Percentiles rank a stretch among this genome's conserved stretches.
Conservation (phyloP, 2,888 invertebrate species). For the Choreutis nemorana region DNA sequence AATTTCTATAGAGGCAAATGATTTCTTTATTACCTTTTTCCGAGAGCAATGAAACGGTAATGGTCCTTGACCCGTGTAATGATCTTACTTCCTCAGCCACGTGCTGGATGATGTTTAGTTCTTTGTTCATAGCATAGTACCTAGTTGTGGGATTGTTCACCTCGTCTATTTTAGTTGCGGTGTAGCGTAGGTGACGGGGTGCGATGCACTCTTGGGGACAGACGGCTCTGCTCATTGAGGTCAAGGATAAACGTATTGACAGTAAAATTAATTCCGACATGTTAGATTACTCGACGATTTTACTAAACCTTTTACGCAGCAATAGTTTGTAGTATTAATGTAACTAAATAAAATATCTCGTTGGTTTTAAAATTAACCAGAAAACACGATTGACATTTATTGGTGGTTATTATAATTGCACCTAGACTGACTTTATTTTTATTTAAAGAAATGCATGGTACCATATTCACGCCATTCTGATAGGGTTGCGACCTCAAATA, state of each 20-base stretch:
- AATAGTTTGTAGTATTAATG: too few relatives aligned
- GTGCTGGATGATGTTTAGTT: constrained; percentile 8
- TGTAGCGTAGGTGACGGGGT: constrained; percentile 48
- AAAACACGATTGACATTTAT: too few relatives aligned
- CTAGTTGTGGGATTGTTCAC: constrained; percentile 29
- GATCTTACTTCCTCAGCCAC: background rate
- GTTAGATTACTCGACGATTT: too few relatives aligned
- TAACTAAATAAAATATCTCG: too few relatives aligned
- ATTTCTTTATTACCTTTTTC: too few relatives aligned
- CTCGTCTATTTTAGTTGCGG: constrained; percentile 50
- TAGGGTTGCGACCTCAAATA: constrained; percentile 58
- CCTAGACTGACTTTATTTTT: constrained; percentile 25
- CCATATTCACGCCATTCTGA: constrained; percentile 41
- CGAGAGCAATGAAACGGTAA: background rate
- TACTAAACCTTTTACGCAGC: too few relatives aligned
- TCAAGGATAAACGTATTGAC: constrained; percentile 16
- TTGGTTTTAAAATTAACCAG: too few relatives aligned
- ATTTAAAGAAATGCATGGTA: constrained; percentile 30
- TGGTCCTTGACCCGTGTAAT: background rate
- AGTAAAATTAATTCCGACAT: constrained; percentile 8
- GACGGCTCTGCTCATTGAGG: constrained; percentile 18
- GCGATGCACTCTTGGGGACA: constrained; percentile 34
- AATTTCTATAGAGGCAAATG: too few relatives aligned
- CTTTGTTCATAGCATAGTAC: constrained; percentile 26
- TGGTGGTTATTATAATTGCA: too few relatives aligned